Evolutionary conservation across 2,888 invertebrate genomes (phyloP).

Genomic region (Cetonia aurata): DNA sequence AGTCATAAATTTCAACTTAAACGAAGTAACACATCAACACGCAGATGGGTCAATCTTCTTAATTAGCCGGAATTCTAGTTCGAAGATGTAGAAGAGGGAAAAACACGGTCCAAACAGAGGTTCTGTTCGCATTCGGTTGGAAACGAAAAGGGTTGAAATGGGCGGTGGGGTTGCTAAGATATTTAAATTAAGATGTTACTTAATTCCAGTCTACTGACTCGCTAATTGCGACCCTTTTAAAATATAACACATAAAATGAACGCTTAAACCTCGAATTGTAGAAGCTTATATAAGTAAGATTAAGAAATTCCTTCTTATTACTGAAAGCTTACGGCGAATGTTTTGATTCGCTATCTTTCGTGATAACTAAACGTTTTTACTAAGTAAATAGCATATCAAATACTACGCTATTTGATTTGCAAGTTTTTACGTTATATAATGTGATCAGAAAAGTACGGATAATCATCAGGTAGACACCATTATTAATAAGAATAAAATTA

Average conservation of each 20-base stretch:
- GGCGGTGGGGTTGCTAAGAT: conserved; percentile 59
- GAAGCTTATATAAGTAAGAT: conserved; percentile 52
- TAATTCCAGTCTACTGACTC: conserved; percentile 66
- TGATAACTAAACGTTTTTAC: neutral
- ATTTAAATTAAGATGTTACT: conserved; percentile 67
- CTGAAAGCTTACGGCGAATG: conserved; percentile 23
- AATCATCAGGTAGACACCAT: no score
- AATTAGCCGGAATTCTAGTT: conserved; percentile 61
- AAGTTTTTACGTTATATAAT: neutral
- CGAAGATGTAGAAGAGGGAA: conserved; percentile 33
- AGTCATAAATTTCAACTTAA: conserved; percentile 49
- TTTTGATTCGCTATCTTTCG: conserved; percentile 25
- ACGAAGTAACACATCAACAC: conserved; percentile 57
- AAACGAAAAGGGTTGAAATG: conserved; percentile 52
- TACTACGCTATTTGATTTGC: neutral
- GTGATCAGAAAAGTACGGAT: no score
- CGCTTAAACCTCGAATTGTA: conserved; percentile 56
- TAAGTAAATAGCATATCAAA: neutral
- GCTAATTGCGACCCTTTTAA: conserved; percentile 65
- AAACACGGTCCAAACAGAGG: conserved; percentile 25
- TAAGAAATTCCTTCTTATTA: conserved; percentile 45
- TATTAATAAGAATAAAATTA: no score
- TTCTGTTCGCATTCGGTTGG: conserved; percentile 36
- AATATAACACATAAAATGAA: conserved; percentile 64
- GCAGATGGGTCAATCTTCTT: conserved; percentile 63